Conservation (phyloP, 2,113 vertebrate species). For the Sturnira hondurensis region DNA sequence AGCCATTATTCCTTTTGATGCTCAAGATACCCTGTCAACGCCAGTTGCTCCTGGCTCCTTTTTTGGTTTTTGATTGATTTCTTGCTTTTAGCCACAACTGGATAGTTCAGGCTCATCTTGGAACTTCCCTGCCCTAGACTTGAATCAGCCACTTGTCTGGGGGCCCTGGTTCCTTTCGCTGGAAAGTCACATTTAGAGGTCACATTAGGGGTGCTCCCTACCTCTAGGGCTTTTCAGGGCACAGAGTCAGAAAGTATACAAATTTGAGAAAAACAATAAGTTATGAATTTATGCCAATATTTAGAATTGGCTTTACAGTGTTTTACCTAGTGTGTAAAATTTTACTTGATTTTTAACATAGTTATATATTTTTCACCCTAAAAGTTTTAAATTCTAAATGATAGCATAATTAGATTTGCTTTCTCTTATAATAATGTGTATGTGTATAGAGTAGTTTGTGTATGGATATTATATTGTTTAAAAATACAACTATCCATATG, state of each 20-base stretch:
- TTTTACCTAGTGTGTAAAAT: constrained; percentile 15
- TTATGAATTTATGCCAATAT: background rate
- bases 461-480: background rate
- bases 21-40: background rate
- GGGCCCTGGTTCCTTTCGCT: background rate
- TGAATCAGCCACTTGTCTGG: background rate
- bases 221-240: background rate
- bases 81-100: background rate
- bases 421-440: background rate
- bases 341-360: constrained; percentile 4
- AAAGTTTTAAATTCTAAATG: constrained; percentile 21
- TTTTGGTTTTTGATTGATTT: background rate
- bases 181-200: background rate
- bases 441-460: background rate
- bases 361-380: background rate
- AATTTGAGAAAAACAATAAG: background rate
- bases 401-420: background rate
- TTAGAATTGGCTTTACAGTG: background rate
- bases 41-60: background rate
- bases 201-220: background rate
- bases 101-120: background rate
- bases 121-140: background rate
- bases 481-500: background rate
- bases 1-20: background rate
- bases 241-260: background rate